Evolutionary conservation across 2,113 vertebrate species (phyloP).

Genomic region (Psilopsiagon aurifrons): DNA sequence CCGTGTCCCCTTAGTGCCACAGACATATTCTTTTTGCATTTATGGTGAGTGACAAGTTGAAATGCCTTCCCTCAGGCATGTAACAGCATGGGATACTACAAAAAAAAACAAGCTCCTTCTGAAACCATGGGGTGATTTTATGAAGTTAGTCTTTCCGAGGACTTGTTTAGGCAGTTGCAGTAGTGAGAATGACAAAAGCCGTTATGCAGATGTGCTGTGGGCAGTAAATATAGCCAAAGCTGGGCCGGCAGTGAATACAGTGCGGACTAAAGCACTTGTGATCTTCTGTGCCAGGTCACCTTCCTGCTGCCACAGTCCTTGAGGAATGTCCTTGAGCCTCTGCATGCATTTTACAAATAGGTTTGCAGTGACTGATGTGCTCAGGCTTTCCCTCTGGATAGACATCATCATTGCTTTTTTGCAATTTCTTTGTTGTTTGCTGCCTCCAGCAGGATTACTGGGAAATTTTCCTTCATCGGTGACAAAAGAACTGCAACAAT

Average conservation of each 20-base stretch:
- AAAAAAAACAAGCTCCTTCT: background rate
- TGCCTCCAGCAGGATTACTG: conserved; percentile 75
- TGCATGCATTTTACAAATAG: background rate
- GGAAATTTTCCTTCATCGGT: conserved; percentile 6
- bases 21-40: background rate
- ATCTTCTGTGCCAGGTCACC: background rate
- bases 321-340: background rate
- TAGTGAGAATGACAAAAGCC: background rate
- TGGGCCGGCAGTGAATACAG: background rate
- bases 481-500: background rate
- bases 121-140: background rate
- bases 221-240: background rate
- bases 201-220: accelerated
- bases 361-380: background rate
- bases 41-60: background rate
- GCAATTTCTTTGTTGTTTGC: conserved; percentile 70
- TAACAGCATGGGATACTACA: background rate
- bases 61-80: background rate
- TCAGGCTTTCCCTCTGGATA: background rate
- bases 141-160: background rate
- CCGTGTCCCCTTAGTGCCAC: background rate
- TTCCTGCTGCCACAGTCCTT: background rate
- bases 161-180: background rate
- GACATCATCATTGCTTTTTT: background rate
- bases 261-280: background rate